Base-by-base conservation (phyloP, 1,140 invertebrate genomes). In the Pteromalus puparum region DNA sequence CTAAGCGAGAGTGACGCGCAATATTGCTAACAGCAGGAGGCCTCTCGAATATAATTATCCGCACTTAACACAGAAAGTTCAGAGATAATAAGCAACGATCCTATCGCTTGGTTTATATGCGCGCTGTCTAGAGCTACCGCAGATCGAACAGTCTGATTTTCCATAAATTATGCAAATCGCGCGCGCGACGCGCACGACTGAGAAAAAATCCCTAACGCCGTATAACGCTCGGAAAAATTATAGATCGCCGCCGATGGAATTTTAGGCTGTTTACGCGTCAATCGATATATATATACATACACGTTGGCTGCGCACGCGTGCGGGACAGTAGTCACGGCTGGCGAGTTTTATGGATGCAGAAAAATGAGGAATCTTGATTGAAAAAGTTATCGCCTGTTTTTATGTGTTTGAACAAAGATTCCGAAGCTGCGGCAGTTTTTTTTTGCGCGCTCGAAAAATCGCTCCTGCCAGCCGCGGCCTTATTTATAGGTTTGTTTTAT, bases 131-230 rank as follows among this genome's bases (percentile, higher is more conserved):
- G 48, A 24, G 34, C 46, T 30, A 38, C 26, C 53, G 28, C 9
- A 81, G 68, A 83, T 77, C 53, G n/a, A 83, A 42, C 24, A 21
- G 24, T 68, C 38, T 68, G 81, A 83, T 83, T 76, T 83, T 67
- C 34, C 74, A 77, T 83, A 77, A 83, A 83, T 83, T 83, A 83
- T 83, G 81, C 24, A 83, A 77, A 83, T 68, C 38, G 26, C 21
- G 53, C 18, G 53, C 53, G 53, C 18, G 0, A 21, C 15, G n/a
- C n/a, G n/a, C n/a, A n/a, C n/a, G n/a, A 30, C 10, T 34, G 81
- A 42, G 2, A 53, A 26, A n/a, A 75, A 82, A 65, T 28, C 46
- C 18, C 24, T 18, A 9, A 68, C 12, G 1, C 34, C 2, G 70
- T 7, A 28, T n/a, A n/a, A 9, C 21, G 34, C 28, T 6, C 5